phyloP scores from a whole-genome alignment of 64 coral and sea anemone genomes.

The Pocillopora verrucosa region DNA sequence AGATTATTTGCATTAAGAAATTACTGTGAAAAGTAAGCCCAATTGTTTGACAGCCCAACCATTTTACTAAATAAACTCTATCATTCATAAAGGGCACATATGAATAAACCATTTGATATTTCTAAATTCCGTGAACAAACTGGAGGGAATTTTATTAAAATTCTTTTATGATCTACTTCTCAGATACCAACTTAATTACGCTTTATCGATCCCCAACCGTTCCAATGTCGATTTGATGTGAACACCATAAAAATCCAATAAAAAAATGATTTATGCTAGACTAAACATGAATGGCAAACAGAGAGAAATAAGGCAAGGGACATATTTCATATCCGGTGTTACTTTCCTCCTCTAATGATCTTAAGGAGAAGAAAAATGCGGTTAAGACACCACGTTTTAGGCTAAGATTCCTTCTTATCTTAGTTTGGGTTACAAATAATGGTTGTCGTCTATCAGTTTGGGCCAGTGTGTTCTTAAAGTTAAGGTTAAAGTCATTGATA shows the following conservation, averaged over 20 bases:
- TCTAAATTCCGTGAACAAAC: not conserved
- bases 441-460: conserved; percentile 6
- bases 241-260: conserved; percentile 14
- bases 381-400: not conserved
- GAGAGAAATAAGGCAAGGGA: not conserved
- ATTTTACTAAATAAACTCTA: not conserved
- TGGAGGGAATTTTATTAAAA: not conserved
- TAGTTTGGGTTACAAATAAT: conserved; percentile 6
- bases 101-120: not conserved
- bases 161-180: not conserved
- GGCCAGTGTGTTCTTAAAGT: not conserved
- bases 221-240: not conserved
- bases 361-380: not conserved
- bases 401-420: not conserved
- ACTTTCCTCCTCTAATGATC: not conserved
- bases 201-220: conserved; percentile 4
- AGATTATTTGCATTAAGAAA: not conserved
- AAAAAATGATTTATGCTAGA: not conserved
- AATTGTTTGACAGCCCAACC: not conserved
- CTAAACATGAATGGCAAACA: not conserved
- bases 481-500: not conserved
- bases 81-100: not conserved
- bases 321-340: conserved; percentile 9
- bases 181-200: not conserved
- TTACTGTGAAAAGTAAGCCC: not conserved